These are phyloP conservation scores for Salminus brasiliensis DNA, from an alignment of 2,113 vertebrate genomes.

Conservation along the genomic window DNA sequence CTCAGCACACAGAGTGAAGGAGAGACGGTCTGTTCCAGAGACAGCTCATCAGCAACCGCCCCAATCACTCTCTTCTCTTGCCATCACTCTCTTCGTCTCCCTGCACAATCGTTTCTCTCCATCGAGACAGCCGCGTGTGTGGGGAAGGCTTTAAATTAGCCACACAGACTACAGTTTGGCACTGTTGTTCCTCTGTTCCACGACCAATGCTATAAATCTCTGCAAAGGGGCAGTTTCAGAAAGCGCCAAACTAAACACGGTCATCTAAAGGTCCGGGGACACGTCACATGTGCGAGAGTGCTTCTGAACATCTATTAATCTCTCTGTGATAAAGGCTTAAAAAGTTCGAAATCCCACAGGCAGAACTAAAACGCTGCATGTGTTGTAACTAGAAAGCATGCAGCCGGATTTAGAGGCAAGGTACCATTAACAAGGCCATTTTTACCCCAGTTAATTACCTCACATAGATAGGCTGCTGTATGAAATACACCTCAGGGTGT, in stretches of 20 bases:
- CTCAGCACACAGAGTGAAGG: background rate
- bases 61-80: background rate
- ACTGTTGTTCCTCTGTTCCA: conserved; percentile 10
- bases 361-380: background rate
- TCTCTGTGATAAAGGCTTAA: background rate
- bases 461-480: background rate
- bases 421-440: background rate
- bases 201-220: conserved; percentile 13
- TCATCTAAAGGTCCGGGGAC: background rate
- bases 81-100: background rate
- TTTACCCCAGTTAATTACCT: background rate
- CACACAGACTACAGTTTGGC: conserved; percentile 32
- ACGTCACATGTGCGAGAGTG: background rate
- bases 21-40: background rate
- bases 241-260: conserved; percentile 4
- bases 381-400: background rate
- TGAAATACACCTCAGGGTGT: background rate
- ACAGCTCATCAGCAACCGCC: background rate
- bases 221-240: conserved; percentile 6
- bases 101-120: background rate
- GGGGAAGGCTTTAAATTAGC: conserved; percentile 21
- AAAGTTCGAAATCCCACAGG: background rate
- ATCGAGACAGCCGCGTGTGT: background rate
- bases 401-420: background rate
- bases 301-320: background rate